These are phyloP conservation scores for Thomomys bottae DNA, from an alignment of 2,113 vertebrate genomes.

Conservation along the genomic window DNA sequence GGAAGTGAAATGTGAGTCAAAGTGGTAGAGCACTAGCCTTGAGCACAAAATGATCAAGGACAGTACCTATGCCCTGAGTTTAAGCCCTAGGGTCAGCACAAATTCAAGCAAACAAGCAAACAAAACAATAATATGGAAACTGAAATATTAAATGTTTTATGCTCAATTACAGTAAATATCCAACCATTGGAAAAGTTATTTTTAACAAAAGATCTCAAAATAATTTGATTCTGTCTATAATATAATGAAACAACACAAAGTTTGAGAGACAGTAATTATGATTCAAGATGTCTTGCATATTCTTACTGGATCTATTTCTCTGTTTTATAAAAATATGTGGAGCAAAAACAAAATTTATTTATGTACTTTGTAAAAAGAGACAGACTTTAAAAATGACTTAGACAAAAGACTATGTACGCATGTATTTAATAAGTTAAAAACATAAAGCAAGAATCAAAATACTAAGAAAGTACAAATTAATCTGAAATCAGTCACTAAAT, in stretches of 20 bases:
- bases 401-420: not conserved
- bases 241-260: not conserved
- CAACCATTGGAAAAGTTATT: not conserved
- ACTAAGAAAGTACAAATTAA: constrained; percentile 18
- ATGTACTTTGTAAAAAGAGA: constrained; percentile 26
- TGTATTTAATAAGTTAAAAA: constrained; percentile 41
- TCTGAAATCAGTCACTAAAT: constrained; percentile 30
- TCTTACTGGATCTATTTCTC: not conserved
- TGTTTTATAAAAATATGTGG: not conserved
- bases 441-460: constrained; percentile 57
- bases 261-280: constrained; percentile 40
- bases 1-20: no score
- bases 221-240: not conserved
- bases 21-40: no score
- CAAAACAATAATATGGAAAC: not conserved
- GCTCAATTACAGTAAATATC: not conserved
- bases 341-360: constrained; percentile 20
- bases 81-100: no score
- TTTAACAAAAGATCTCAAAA: not conserved
- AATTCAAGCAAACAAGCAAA: no score
- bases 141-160: constrained; percentile 5
- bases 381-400: not conserved
- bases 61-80: no score
- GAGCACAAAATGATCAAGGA: no score
- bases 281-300: not conserved